Conservation (phyloP, 2,797 vertebrate species). For the Catostomus latipinnis region DNA sequence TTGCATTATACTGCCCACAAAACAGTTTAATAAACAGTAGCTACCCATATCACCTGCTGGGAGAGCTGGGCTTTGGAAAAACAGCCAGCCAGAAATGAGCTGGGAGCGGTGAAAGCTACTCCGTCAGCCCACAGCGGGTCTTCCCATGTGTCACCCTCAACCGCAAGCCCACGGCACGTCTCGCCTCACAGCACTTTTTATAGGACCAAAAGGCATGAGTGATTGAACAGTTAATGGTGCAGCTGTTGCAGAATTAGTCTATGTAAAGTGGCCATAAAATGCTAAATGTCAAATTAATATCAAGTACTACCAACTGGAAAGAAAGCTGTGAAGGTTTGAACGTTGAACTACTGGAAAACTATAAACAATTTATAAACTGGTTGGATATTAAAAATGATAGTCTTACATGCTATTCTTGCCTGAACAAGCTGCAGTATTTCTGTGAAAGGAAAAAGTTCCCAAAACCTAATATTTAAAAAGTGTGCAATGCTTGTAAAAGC, state of each 20-base stretch:
- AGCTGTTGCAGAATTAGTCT: conserved; percentile 27
- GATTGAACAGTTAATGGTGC: conserved; percentile 42
- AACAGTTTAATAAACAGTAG: conserved; percentile 68
- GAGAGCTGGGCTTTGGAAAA: conserved; percentile 59
- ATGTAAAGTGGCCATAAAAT: conserved; percentile 45
- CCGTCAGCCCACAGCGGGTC: conserved; percentile 29
- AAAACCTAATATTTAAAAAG: conserved; percentile 38
- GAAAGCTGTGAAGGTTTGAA: conserved; percentile 22
- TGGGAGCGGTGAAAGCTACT: conserved; percentile 48
- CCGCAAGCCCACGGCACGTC: background rate
- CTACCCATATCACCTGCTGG: conserved; percentile 67
- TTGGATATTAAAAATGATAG: conserved; percentile 15
- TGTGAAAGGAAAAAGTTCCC: conserved; percentile 37
- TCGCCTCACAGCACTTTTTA: conserved; percentile 39
- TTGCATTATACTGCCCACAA: conserved; percentile 64
- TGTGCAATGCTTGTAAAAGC: conserved; percentile 23
- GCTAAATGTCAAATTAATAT: conserved; percentile 51
- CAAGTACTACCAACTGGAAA: background rate
- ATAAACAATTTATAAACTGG: conserved; percentile 48
- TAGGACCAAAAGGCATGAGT: conserved; percentile 13
- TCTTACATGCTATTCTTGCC: conserved; percentile 28
- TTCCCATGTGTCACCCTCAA: conserved; percentile 42
- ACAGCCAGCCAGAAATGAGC: conserved; percentile 39
- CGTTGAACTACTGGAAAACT: conserved; percentile 35
- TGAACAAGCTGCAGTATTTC: background rate